Evolutionary conservation across 2,797 vertebrate genomes (phyloP), one percentile per base, ranked within the genome.

Genomic region (Otolemur crassicaudatus): DNA sequence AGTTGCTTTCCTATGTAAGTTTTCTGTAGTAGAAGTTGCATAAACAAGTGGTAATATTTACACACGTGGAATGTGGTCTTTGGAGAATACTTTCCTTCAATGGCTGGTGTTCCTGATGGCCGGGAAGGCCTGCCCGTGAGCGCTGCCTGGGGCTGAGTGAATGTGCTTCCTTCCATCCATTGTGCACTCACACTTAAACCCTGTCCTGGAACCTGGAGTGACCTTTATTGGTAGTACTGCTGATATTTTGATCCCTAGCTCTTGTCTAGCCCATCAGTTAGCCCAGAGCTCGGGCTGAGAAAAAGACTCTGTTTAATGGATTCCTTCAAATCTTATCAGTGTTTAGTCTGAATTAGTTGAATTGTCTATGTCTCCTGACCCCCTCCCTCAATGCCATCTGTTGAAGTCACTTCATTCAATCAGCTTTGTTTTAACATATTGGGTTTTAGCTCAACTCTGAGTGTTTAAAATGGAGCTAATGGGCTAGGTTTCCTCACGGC

Each of bases 381-480:
- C 29, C 31, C 8, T 94, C 17, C 25, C 16, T 63, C 63, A 73
- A 81, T 22, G 37, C 14, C 13, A 67, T 80, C 60, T 76, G 7
- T n/a, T 90, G 61, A 56, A 94, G 69, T 80, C 40, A 83, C 31
- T 90, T 69, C 87, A 94, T 86, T 81, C 14, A 83, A 60, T 7
- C 5, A 72, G 72, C 86, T 93, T 95, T 85, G 16, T 88, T 93
- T 96, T 72, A 94, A 34, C 31, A 40, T 37, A 80, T 3, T 61
- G 27, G 61, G 2, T 65, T 69, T 70, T 76, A 67, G 12, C 22
- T 98, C 12, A 86, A 12, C 76, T 67, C 1, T 72, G 86, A 87
- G 40, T 19, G 65, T 1, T 22, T 80, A n/a, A 40, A 92, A 37
- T 69, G 31, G 77, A 76, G 49, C 43, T 81, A 56, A 9, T 69